A percentile compares a stretch with the other conserved stretches of the same genome.
Evolutionary conservation across 1,140 invertebrate genomes (phyloP).

Genomic region (Drosophila ananassae): DNA sequence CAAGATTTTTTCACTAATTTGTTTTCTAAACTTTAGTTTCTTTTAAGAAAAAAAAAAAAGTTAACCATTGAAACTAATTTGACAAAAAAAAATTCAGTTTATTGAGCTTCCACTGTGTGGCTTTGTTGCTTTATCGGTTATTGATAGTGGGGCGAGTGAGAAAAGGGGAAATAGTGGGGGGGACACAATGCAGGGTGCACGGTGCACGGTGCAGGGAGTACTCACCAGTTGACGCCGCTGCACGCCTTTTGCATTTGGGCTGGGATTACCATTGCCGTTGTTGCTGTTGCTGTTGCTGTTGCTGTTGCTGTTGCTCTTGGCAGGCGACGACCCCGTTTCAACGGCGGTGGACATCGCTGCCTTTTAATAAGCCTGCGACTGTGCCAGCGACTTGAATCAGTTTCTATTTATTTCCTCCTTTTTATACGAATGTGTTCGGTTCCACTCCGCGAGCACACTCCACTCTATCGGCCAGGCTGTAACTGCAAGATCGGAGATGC

Average conservation of each 20-base stretch:
- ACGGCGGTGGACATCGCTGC: constrained; percentile 80
- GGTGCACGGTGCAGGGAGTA: constrained; percentile 52
- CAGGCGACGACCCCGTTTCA: constrained; percentile 83
- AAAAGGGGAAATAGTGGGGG: background rate
- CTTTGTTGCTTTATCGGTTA: constrained; percentile 40
- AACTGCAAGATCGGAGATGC: constrained; percentile 37
- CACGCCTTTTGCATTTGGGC: constrained; percentile 77
- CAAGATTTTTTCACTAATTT: background rate
- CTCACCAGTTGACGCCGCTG: constrained; percentile 83
- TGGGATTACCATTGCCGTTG: constrained; percentile 65
- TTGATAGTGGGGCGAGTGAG: constrained; percentile 21
- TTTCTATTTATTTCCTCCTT: constrained; percentile 1
- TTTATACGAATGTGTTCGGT: constrained; percentile 4
- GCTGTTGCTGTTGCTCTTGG: constrained; percentile 73
- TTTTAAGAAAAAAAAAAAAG: too few species aligned
- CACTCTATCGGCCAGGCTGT: constrained; percentile 25
- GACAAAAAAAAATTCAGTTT: background rate
- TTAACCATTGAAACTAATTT: background rate
- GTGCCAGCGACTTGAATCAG: background rate
- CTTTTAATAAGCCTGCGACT: constrained; percentile 5
- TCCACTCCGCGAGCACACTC: constrained; percentile 27
- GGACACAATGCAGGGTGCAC: background rate
- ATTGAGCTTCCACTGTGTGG: constrained; percentile 6
- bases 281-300: constrained; percentile 43
- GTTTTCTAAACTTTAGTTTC: too few species aligned